Percentiles rank a stretch among this genome's conserved stretches.
Conservation (phyloP, 1,140 invertebrate species). For the Plectrocnemia conspersa region DNA sequence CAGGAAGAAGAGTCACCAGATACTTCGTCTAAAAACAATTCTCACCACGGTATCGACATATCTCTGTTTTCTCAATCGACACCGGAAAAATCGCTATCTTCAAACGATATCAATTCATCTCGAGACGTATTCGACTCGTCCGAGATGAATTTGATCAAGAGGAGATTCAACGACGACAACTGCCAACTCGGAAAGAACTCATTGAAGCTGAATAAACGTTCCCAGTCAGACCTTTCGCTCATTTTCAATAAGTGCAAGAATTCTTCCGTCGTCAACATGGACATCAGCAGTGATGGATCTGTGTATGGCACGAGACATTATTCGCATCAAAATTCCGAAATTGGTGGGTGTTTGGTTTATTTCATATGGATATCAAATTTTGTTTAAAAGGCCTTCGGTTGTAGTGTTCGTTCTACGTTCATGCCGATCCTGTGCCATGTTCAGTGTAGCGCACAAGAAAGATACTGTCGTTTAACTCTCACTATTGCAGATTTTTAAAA, state of each 20-base stretch:
- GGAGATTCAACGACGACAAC: slow-evolving; percentile 8
- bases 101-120: slow-evolving; percentile 19
- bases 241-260: slow-evolving; percentile 17
- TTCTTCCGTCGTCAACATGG: slow-evolving; percentile 48
- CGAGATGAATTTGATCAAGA: slow-evolving; percentile 10
- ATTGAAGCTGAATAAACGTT: slow-evolving; percentile 9
- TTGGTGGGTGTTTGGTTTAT: slow-evolving; percentile 17
- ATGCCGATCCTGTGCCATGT: too few relatives aligned
- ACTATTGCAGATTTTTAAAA: too few relatives aligned
- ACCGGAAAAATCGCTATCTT: slow-evolving; percentile 26
- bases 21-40: not conserved
- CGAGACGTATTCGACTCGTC: slow-evolving; percentile 13
- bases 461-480: too few relatives aligned
- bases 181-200: slow-evolving; percentile 1
- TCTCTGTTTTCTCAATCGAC: slow-evolving; percentile 33
- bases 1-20: not conserved
- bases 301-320: slow-evolving; percentile 41
- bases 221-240: slow-evolving; percentile 27
- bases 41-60: slow-evolving; percentile 16
- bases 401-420: too few relatives aligned
- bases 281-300: slow-evolving; percentile 48
- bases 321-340: slow-evolving; percentile 27
- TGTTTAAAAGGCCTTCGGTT: too few relatives aligned
- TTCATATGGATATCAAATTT: too few relatives aligned
- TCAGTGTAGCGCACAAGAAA: too few relatives aligned